phyloP scores from a whole-genome alignment of 2,113 vertebrate genomes.

The Procapra przewalskii region DNA sequence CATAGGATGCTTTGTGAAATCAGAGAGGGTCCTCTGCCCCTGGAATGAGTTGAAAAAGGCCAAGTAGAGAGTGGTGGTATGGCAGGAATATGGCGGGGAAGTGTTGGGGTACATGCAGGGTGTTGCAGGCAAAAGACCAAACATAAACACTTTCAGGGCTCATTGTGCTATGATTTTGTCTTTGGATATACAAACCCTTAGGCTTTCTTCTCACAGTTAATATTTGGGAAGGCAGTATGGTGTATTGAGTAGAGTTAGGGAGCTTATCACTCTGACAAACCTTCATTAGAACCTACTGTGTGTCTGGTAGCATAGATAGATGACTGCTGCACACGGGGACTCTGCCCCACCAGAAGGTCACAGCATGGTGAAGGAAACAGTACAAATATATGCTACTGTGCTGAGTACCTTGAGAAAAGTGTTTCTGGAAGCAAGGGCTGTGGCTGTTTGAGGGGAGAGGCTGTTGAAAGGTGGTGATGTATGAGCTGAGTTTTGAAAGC shows the following conservation, averaged over 20 bases:
- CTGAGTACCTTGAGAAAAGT: background rate
- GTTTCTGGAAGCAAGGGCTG: background rate
- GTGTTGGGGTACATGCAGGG: accelerated
- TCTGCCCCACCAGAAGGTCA: background rate
- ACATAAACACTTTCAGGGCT: background rate
- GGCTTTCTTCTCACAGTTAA: background rate
- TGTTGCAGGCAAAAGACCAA: background rate
- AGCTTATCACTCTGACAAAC: background rate
- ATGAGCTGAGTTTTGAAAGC: background rate
- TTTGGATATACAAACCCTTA: background rate
- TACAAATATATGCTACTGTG: background rate
- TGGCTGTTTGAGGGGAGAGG: background rate
- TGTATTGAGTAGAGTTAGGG: background rate
- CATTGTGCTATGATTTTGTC: background rate
- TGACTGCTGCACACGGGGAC: background rate
- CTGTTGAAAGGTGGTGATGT: background rate
- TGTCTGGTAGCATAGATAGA: background rate
- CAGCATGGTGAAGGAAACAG: background rate
- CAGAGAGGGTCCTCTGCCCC: background rate
- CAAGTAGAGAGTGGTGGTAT: background rate
- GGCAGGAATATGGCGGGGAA: background rate
- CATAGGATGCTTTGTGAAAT: background rate
- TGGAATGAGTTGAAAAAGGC: background rate
- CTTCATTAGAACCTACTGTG: background rate
- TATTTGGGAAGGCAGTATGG: background rate